Conservation (phyloP, 2,888 invertebrate genomes). For the Apodemia zela region DNA sequence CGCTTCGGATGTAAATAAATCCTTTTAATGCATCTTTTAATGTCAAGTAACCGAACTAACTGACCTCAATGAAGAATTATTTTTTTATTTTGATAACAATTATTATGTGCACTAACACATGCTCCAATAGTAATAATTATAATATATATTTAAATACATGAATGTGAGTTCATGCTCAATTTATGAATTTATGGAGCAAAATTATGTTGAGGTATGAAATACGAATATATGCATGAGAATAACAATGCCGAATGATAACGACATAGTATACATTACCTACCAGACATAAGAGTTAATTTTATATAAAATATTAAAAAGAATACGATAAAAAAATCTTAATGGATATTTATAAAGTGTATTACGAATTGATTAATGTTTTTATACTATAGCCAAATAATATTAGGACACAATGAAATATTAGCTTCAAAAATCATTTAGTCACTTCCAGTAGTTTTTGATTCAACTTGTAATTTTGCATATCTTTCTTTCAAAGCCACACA, state of each 20-base stretch:
- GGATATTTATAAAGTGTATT: too few species aligned
- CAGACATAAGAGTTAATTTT: background rate
- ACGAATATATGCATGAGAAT: constrained; percentile 2
- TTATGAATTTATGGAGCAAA: constrained; percentile 1
- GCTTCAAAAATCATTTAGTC: too few species aligned
- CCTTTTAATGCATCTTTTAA: too few species aligned
- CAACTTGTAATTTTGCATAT: too few species aligned
- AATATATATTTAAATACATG: background rate
- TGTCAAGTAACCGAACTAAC: too few species aligned
- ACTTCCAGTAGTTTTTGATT: too few species aligned
- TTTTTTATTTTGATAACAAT: background rate
- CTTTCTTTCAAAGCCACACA: too few species aligned
- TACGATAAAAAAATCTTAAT: background rate
- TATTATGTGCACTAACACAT: constrained; percentile 3
- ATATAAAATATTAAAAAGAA: background rate
- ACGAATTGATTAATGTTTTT: too few species aligned
- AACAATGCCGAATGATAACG: background rate
- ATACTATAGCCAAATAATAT: too few species aligned
- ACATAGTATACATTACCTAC: background rate
- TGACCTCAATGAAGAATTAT: background rate
- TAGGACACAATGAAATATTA: too few species aligned
- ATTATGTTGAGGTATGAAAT: background rate
- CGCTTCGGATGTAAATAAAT: too few species aligned
- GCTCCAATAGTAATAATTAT: background rate
- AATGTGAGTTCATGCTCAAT: constrained; percentile 1